Percentiles rank a stretch among this genome's conserved stretches.
Conservation (phyloP, 1,140 invertebrate species). For the Neodiprion pinetum region DNA sequence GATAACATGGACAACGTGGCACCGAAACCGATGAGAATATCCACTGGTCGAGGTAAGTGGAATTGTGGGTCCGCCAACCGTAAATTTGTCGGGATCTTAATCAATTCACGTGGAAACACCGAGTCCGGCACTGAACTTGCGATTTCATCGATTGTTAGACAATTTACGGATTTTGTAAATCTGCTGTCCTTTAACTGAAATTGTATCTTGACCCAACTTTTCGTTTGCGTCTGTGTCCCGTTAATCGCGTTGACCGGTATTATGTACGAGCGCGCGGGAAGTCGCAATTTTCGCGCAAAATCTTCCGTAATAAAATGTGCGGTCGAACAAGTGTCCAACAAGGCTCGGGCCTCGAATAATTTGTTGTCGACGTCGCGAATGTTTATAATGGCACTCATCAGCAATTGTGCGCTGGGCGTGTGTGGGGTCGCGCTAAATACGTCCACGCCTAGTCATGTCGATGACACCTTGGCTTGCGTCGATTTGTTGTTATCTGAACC, state of each 20-base stretch:
- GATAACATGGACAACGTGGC: constrained; percentile 24
- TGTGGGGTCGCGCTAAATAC: too few species aligned
- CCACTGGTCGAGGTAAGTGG: constrained; percentile 20
- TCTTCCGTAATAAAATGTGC: too few species aligned
- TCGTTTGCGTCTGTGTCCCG: constrained; percentile 8
- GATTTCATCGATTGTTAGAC: background rate
- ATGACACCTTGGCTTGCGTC: too few species aligned
- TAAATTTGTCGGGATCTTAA: constrained; percentile 21
- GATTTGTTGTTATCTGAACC: too few species aligned
- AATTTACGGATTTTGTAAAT: constrained; percentile 20
- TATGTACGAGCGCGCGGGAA: background rate
- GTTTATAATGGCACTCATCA: too few species aligned
- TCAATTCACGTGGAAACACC: constrained; percentile 6
- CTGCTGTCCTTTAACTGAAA: background rate
- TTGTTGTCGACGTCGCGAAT: too few species aligned
- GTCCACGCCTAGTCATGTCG: too few species aligned
- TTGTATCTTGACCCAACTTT: constrained; percentile 5
- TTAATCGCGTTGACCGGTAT: constrained; percentile 13
- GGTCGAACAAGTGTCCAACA: too few species aligned
- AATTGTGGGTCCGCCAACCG: constrained; percentile 22
- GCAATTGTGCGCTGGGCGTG: too few species aligned
- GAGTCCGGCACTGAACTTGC: constrained; percentile 21
- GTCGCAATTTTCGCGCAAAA: too few species aligned
- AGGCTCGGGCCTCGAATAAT: too few species aligned
- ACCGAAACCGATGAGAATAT: constrained; percentile 26